Percentiles rank a stretch among this genome's conserved stretches.
These are phyloP conservation scores for Drepanosiphum platanoidis DNA, from an alignment of 2,888 invertebrate species.

Conservation along the genomic window DNA sequence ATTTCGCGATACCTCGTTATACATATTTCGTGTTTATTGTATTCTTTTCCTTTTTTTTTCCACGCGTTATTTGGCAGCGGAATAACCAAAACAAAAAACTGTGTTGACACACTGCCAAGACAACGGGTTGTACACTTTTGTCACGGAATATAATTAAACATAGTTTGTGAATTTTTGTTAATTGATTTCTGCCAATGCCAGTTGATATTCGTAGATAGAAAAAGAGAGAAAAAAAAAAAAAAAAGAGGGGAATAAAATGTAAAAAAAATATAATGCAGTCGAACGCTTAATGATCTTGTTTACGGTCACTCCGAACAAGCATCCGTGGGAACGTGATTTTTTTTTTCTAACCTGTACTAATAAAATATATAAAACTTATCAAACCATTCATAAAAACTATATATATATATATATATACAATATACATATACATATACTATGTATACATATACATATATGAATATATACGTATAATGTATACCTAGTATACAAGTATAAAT, in stretches of 20 bases:
- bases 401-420: neutral
- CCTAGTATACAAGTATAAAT: neutral
- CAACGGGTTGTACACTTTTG: constrained; percentile 34
- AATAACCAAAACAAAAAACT: constrained; percentile 51
- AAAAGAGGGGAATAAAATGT: constrained; percentile 14
- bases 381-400: constrained; percentile 37
- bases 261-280: constrained; percentile 43
- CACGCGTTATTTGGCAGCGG: constrained; percentile 42
- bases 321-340: constrained; percentile 56
- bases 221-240: neutral
- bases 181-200: constrained; percentile 44
- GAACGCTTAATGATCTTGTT: constrained; percentile 61
- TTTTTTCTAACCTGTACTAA: constrained; percentile 47
- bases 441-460: too few relatives aligned
- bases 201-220: constrained; percentile 12
- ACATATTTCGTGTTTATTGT: constrained; percentile 7
- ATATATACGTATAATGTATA: neutral
- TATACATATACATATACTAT: too few relatives aligned
- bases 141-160: constrained; percentile 45
- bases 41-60: neutral
- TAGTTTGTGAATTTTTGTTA: constrained; percentile 40
- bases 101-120: constrained; percentile 47
- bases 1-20: neutral
- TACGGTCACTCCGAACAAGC: constrained; percentile 49
- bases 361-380: constrained; percentile 52